Evolutionary conservation across 2,113 vertebrate species (phyloP), one percentile per base, ranked within the genome.

Genomic region (Motacilla alba): DNA sequence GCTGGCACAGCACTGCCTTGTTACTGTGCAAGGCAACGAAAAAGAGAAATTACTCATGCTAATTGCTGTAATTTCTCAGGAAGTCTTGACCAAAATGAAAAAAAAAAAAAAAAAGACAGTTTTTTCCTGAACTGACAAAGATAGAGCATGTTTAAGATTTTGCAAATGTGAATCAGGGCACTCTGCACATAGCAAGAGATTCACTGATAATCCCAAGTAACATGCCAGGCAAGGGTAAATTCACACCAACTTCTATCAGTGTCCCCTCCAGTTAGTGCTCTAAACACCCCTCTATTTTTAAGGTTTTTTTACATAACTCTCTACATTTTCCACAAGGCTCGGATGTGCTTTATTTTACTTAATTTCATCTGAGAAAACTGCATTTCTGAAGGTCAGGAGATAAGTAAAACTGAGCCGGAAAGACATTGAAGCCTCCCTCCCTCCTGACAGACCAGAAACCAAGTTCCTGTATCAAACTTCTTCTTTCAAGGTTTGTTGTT

Each of bases 391-490:
- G 22, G 35, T 46, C 82, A 70, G 28, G 22, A 27, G 59, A 66
- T 49, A 82, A 93, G 15, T 26, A 77, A 82, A 83, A 89, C 28
- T 1, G 39, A 74, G 37, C 1, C 84, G 46, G 20, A 93, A 93
- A 90, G 79, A 94, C 89, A 31, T 2, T 69, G 53, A 67, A 74
- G 44, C 35, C n/a, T 46, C 59, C 68, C 55, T 81, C 35, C 31
- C 68, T 69, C 47, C 37, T 56, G 77, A 73, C 10, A 85, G 89
- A 56, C 68, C 39, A 91, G 46, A 94, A 97, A 96, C 22, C 59
- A 64, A 30, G 69, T 97, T 98, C 97, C 96, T 95, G 89, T 60
- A 1, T 66, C 11, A 17, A 20, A 93, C 93, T 97, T 98, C 98
- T 95, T 96, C 96, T 97, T 97, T 94, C 87, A 90, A 87, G 64